A percentile compares a stretch with the other conserved stretches of the same genome.
Conservation (phyloP, 2,888 invertebrate genomes). For the Sisyra terminalis region DNA sequence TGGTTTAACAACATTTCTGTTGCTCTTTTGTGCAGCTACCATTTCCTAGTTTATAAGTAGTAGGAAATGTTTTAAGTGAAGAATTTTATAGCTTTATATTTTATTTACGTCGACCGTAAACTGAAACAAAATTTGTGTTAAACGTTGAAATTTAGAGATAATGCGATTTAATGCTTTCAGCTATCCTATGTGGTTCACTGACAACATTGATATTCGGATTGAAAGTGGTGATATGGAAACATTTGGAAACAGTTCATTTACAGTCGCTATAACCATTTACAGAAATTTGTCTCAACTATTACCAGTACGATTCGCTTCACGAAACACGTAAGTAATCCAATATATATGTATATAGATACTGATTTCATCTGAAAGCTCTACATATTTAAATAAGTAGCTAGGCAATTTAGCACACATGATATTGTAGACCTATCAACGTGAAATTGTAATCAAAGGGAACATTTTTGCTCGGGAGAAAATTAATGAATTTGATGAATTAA, state of each 20-base stretch:
- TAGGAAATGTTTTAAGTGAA: neutral
- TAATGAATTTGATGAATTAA: too few relatives aligned
- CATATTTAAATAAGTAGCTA: constrained; percentile 4
- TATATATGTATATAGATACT: constrained; percentile 5
- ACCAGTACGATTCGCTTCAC: constrained; percentile 40
- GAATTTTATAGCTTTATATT: too few relatives aligned
- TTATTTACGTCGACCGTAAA: too few relatives aligned
- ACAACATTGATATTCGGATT: constrained; percentile 24
- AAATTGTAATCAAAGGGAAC: too few relatives aligned
- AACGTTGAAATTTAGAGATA: neutral
- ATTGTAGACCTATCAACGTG: too few relatives aligned
- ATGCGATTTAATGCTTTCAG: constrained; percentile 16
- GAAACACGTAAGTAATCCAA: constrained; percentile 38
- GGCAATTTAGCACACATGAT: too few relatives aligned
- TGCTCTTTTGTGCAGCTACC: too few relatives aligned
- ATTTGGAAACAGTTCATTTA: constrained; percentile 15
- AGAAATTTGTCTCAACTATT: constrained; percentile 43
- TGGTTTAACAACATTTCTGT: too few relatives aligned
- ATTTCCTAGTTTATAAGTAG: neutral
- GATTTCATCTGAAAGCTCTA: constrained; percentile 5
- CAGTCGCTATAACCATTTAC: constrained; percentile 35
- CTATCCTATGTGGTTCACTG: constrained; percentile 28
- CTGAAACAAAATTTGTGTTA: too few relatives aligned
- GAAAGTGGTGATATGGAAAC: constrained; percentile 12
- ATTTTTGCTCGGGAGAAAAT: too few relatives aligned